These are phyloP conservation scores for Eptatretus burgeri DNA, from an alignment of 2,113 vertebrate species.

Conservation along the genomic window DNA sequence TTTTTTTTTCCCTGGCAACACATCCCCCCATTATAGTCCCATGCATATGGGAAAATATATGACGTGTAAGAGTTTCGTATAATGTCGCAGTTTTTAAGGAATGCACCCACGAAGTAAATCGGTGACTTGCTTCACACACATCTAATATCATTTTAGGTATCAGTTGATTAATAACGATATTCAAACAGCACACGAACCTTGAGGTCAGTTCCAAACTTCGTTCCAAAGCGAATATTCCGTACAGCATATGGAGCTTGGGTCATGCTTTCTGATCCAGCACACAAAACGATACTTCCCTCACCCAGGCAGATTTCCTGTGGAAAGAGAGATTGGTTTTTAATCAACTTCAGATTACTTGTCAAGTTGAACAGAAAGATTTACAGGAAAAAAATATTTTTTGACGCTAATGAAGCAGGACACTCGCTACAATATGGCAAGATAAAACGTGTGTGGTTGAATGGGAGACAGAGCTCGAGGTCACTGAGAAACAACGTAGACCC, in stretches of 20 bases:
- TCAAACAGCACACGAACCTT: constrained; percentile 23
- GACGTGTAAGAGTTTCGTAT: no score
- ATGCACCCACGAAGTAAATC: no score
- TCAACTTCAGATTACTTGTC: no score
- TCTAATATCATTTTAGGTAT: no score
- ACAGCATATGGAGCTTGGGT: constrained; percentile 52
- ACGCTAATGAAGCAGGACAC: not conserved
- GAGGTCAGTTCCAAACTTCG: constrained; percentile 42
- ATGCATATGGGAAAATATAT: no score
- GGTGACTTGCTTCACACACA: no score
- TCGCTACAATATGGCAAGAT: not conserved
- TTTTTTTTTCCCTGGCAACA: no score
- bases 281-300: constrained; percentile 62
- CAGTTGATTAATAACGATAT: no score
- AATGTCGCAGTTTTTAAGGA: no score
- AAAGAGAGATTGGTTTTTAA: constrained; percentile 9
- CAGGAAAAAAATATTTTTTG: not conserved
- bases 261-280: constrained; percentile 69
- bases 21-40: no score
- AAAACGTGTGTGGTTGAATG: not conserved
- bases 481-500: no score
- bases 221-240: constrained; percentile 60
- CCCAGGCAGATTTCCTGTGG: constrained; percentile 55
- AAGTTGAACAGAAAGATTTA: not conserved
- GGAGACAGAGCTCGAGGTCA: not conserved